Percentiles rank a stretch among this genome's conserved stretches.
phyloP scores from a whole-genome alignment of 1,140 invertebrate species.

The Cydia pomonella region DNA sequence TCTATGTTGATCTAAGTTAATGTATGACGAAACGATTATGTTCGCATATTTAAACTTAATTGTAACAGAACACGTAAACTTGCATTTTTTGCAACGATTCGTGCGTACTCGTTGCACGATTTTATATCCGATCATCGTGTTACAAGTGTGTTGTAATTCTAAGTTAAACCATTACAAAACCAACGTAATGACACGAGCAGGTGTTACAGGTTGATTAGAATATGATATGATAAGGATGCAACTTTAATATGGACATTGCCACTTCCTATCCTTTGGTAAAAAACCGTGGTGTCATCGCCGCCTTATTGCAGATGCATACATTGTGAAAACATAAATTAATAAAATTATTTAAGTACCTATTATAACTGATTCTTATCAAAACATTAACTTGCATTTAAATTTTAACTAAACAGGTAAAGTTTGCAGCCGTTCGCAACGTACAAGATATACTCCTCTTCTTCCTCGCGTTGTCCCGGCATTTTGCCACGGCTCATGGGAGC shows the following conservation, averaged over 20 bases:
- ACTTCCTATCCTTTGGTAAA: conserved; percentile 1
- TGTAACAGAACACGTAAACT: conserved; percentile 42
- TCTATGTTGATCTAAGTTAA: conserved; percentile 42
- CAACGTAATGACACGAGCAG: conserved; percentile 40
- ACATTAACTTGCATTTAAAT: background rate
- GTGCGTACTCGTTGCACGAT: conserved; percentile 44
- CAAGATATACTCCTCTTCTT: background rate
- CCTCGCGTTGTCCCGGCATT: no score
- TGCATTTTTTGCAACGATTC: conserved; percentile 37
- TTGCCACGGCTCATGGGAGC: no score
- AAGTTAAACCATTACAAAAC: conserved; percentile 49
- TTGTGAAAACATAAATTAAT: background rate
- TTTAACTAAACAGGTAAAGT: background rate
- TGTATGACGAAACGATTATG: conserved; percentile 50
- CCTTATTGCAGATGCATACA: conserved; percentile 18
- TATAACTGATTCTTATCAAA: background rate
- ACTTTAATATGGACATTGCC: conserved; percentile 14
- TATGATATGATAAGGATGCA: conserved; percentile 33
- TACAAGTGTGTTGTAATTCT: conserved; percentile 44
- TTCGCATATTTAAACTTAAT: conserved; percentile 41
- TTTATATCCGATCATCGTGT: conserved; percentile 46
- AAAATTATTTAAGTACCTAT: background rate
- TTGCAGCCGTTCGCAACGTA: background rate
- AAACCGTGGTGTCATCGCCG: background rate
- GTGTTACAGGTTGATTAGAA: conserved; percentile 44